Evolutionary conservation across 2,888 invertebrate genomes (phyloP), one percentile per base, ranked within the genome.

Genomic region (Coremacera marginata): DNA sequence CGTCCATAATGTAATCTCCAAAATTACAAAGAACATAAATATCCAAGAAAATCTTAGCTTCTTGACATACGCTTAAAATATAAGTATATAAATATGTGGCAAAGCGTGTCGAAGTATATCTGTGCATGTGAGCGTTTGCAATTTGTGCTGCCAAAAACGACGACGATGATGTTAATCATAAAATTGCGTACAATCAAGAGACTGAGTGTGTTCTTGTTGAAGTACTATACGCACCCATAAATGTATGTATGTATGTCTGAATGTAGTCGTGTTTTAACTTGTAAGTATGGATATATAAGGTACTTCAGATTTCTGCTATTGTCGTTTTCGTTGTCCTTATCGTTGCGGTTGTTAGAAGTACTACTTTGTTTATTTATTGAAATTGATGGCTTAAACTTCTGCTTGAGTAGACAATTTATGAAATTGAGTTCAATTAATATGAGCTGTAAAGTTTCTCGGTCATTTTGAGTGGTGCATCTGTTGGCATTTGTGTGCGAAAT

Each of bases 11-110:
- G 68, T 68, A 57, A 76, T 71, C 70, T 55, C 34, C 16, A 55
- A 55, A 71, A 71, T 55, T 70, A 65, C 71, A 65, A 65, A 70
- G 71, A 71, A 62, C 76, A 71, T 76, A 76, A 76, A 76, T 76
- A 71, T 31, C n/a, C 22, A 25, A 5, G 52, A 11, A 44, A 68
- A 68, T 51, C 51, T 51, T 16, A 27, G 68, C 25, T 49, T 51
- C 22, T 51, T 68, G 51, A 27, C 22, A 68, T 51, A 16, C 44
- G 51, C 16, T 22, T 22, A 14, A 44, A 34, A 34, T 34, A 34
- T 65, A 44, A 34, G 19, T 34, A 34, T 65, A 65, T 55, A 55
- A 19, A 44, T 44, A 14, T 55, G 7, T 22, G 7, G 63, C 63
- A 14, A n/a, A 34, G n/a, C 14, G 5, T 65, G 65, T 19, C 52